Base-by-base conservation (phyloP, 2,888 invertebrate species). In the Argynnis bischoffii region DNA sequence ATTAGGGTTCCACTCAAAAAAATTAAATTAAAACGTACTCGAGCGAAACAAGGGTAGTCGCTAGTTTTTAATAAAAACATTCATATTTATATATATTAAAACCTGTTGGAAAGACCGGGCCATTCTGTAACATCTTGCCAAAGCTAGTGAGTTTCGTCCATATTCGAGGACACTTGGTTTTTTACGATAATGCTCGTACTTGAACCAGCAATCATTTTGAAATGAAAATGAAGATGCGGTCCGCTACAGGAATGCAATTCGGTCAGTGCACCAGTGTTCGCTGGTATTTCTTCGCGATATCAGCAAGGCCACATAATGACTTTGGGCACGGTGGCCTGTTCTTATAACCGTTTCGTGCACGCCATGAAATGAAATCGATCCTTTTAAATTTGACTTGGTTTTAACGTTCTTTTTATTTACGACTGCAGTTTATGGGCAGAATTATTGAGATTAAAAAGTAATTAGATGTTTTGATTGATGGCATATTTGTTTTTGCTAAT, bases 251-350 rank as follows among this genome's bases (percentile, higher is more conserved):
- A 71, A 70, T 67, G 64, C 65, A 65, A 57, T 69, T 66, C 69
- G 70, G 66, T 73, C 72, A 71, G 67, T 73, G 71, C 69, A 69
- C 71, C 76, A 77, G 69, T 51, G 82, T 84, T 48, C 59, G 84
- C 87, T 53, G 61, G 50, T 61, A 61, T 86, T 88, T 85, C 85
- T 84, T 85, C 77, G 83, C 89, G 90, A 90, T 90, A 90, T 88
- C 87, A 80, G 76, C 89, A 89, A 89, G 90, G 89, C 88, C 87
- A 81, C 81, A 80, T 88, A 88, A 89, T 88, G 81, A 86, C 84
- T 87, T 89, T 86, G 81, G 88, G 86, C 85, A 89, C 85, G 88
- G 84, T 86, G 80, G 79, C 76, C 79, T 65, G 72, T 70, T 72
- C 73, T 72, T 71, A 69, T 66, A 74, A 72, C 70, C 63, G 71